Evolutionary conservation across 92 coral and sea anemone genomes (phyloP), one percentile per base, ranked within the genome.

Genomic region (Epizoanthus ramosus): DNA sequence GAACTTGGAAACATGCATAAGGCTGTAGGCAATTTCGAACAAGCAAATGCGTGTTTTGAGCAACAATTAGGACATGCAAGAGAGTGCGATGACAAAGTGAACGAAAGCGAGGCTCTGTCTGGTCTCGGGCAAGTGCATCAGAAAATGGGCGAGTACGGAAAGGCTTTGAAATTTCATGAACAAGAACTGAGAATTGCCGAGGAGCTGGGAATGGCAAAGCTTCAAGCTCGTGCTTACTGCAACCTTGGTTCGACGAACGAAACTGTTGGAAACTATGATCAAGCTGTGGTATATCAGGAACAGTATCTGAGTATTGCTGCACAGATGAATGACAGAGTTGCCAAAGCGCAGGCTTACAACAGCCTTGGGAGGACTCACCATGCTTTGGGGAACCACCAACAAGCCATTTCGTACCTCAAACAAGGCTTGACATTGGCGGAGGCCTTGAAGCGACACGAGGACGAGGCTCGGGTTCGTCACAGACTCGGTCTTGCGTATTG

Each of bases 1-100:
- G 99, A 97, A 81, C 90, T 97, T 39, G 99, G 98, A 21, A 92
- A 86, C 84, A 88, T 97, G 92, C 99, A 97, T 79, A 97, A 95
- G 87, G 84, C 89, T 45, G 90, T 97, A 56, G 98, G 99, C 4
- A 97, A 97, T 80, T 97, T 86, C 61, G 97, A 97, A 73, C 98
- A 97, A 70, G 99, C 99, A 23, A 89, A 88, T 10, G 91, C 93
- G 7, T 97, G 98, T 66, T 92, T 88, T 68, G 92, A 89, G 53
- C 97, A 94, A 24, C 99, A 97, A 57, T 75, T 94, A 71, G 68
- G 93, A 14, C 85, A 90, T 24, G 97, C 98, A 8, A 89, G 70
- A 79, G 92, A 97, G 21, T 87, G 88, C 63, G 87, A 87, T 8
- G 98, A 97, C 73, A 58, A 74, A 16, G 75, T 84, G 54, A 92